Evolutionary conservation across 1,140 invertebrate genomes (phyloP), one percentile per base, ranked within the genome.

Genomic region (Zaprionus vittiger): DNA sequence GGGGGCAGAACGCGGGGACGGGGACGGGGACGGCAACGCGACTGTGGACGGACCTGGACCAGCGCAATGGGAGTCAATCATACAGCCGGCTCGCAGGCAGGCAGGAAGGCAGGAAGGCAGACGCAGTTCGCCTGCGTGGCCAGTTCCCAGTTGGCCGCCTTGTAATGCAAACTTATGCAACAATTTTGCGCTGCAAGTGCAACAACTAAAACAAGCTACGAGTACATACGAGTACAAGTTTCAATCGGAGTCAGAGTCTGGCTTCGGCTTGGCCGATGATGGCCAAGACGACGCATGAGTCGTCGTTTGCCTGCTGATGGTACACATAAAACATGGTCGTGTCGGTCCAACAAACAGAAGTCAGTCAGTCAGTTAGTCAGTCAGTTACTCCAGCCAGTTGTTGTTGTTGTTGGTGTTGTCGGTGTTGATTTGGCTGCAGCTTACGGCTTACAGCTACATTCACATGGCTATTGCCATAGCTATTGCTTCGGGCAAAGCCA

Each of bases 321-420:
- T 90, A 90, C 85, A 90, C 85, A 90, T 90, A 85, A 90, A 90
- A 90, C 85, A 90, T 90, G 79, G 85, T 90, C 85, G 81, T 82
- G 81, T 91, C 85, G 86, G 86, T 90, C 85, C 85, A 90, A 90
- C 84, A 87, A 90, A 90, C 85, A 90, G 85, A 89, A 89, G 85
- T 89, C 85, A 90, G 85, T 90, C 85, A 84, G 85, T 90, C 66
- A 68, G 70, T 71, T 59, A 89, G 83, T 77, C 77, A 89, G 84
- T 73, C 79, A 83, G 77, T 26, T 26, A 26, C 24, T 26, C 65
- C 64, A 55, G 63, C 38, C 44, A 79, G 68, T 52, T 68, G 67
- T 37, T 76, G 65, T 74, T 79, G 77, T 62, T 87, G 83, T 80
- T 87, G 79, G n/a, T 68, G 67, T 37, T 76, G 65, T 74, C 76